Evolutionary conservation across 2,797 vertebrate species (phyloP).

Genomic region (Hypotaenidia philippensis): DNA sequence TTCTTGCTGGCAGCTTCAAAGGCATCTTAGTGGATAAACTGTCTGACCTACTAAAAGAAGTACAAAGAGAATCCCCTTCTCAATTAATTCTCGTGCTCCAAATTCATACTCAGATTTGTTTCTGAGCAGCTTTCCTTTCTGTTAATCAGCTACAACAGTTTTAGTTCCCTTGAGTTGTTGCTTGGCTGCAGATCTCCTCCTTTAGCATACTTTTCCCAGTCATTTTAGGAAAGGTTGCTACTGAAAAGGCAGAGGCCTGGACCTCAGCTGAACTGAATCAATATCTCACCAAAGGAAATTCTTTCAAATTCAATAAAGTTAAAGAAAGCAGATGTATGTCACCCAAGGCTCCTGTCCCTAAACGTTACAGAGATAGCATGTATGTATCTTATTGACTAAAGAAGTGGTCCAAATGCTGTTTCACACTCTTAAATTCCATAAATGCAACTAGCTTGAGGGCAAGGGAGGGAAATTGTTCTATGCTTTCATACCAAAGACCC

Average conservation of each 20-base stretch:
- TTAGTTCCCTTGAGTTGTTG: slow-evolving; percentile 52
- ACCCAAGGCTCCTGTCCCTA: not conserved
- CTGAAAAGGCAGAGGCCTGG: not conserved
- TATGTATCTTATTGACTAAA: not conserved
- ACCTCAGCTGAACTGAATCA: slow-evolving; percentile 2
- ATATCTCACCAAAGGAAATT: not conserved
- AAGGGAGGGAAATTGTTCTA: not conserved
- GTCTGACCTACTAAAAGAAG: slow-evolving; percentile 69
- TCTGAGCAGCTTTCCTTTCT: slow-evolving; percentile 69
- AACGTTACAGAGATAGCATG: not conserved
- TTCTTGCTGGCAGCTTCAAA: slow-evolving; percentile 63
- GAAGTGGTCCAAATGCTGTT: not conserved
- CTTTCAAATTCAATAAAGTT: not conserved
- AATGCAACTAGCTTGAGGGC: not conserved
- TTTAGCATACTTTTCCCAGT: not conserved
- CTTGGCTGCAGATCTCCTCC: slow-evolving; percentile 43
- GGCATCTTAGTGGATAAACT: slow-evolving; percentile 69
- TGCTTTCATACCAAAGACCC: not conserved
- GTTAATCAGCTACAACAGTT: slow-evolving; percentile 70
- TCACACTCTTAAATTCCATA: not conserved
- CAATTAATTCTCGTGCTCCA: slow-evolving; percentile 66
- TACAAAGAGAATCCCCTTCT: slow-evolving; percentile 72
- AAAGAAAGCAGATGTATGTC: not conserved
- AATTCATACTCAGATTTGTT: slow-evolving; percentile 66
- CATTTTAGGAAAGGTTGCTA: not conserved